Evolutionary conservation across 1,140 invertebrate species (phyloP), one percentile per base, ranked within the genome.

Genomic region (Bradysia coprophila): DNA sequence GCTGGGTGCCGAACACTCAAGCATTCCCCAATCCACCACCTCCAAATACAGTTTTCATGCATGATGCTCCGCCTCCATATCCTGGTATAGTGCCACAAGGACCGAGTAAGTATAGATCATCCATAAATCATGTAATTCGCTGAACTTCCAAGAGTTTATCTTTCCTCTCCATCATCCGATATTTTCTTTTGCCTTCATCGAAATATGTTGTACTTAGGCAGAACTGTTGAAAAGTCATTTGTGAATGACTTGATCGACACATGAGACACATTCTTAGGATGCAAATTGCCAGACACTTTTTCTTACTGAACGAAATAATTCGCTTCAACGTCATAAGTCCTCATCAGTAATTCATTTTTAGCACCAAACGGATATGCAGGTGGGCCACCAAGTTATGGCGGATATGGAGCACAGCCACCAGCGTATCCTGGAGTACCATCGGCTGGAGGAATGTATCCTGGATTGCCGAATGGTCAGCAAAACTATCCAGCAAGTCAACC

Each of bases 41-140:
- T 71, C 81, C 81, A 24, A 83, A 89, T 56, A 76, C 76, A 34
- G 89, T 97, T 4, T 97, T 76, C 53, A 86, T 90, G 72, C 86
- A 79, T 8, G 81, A 88, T 53, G 84, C 76, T 54, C 91, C 92
- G n/a, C 91, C 91, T 42, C 91, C 92, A 1, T 96, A 96, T 66
- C 89, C 90, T 36, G 91, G 90, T 34, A 80, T 94, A 48, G 59
- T 53, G 38, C 62, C 59, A 41, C 56, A 53, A 43, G 59, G 54
- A 39, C 62, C 59, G 40, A 57, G 54, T 43, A 48, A 57, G 43
- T 66, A 61, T 40, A 1, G 36, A 49, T 1, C 69, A 65, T 43
- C 52, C 59, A 4, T 18, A 45, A 16, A 37, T 41, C 23, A 41
- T 43, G 38, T 38, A 8, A 40, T 9, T 16, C 16, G 31, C n/a